Evolutionary conservation across 37 sponge, comb jelly and placozoan species (phyloP), one percentile per base, ranked within the genome.

Genomic region (Ianthella basta): DNA sequence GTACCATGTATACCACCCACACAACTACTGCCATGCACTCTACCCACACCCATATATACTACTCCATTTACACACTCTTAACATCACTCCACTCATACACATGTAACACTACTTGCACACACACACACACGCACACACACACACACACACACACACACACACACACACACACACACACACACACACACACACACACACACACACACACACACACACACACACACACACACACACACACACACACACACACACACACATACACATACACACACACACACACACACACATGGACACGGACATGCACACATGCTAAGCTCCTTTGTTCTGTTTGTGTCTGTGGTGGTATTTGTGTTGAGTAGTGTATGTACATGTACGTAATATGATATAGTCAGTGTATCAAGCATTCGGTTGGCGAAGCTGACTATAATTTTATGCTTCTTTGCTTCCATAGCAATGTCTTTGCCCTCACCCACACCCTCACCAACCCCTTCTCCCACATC

Each of bases 191-290:
- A 30, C 29, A 29, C 29, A 30, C 24, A 30, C 65, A 63, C 29
- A 63, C 29, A 63, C 27, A 30, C 29, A 29, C 29, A 63, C 27
- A 63, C 65, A 63, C 65, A 63, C 27, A 30, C 65, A 24, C 24
- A 30, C 24, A 29, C 24, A 29, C 32, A 37, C 32, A 70, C 36
- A 27, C 35, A 70, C 35, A 19, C 30, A 27, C 35, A 20, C 35
- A 29, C 33, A n/a, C 21, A 19, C 35, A 29, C 72, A 70, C 35
- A 70, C 72, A 29, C 35, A 70, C 72, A 70, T 27, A 70, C 72
- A 70, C 21, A 70, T 5, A 70, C 72, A 63, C 65, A 63, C 65
- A 30, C 65, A 63, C 65, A 63, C 24, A 63, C 65, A 63, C 65
- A 30, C 65, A 63, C 65, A 63, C 65, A 63, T 10, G 12, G 10